Evolutionary conservation across 1,140 invertebrate genomes (phyloP), one percentile per base, ranked within the genome.

Genomic region (Panagrolaimus sp.): DNA sequence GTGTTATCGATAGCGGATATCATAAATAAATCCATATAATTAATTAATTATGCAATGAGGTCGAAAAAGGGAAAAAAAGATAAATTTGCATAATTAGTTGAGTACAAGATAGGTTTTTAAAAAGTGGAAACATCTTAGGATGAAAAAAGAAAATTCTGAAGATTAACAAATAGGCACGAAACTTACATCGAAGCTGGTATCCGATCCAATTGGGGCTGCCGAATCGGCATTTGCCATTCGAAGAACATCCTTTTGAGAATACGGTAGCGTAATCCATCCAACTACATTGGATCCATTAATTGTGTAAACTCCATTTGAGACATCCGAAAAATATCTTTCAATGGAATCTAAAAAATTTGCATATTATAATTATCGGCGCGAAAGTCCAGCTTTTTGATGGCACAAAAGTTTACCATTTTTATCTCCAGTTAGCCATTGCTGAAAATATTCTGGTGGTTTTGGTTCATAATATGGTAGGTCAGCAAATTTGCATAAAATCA

Each of bases 401-500:
- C 6, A 7, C 9, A 52, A 70, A 70, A 71, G 24, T 10, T 62
- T 63, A 73, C 74, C 74, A 74, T 24, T 15, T 26, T 68, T 26
- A 14, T 62, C 32, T 21, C 73, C 78, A 10, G 47, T 79, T 17
- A 79, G 63, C 78, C 78, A 79, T 55, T 79, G 58, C 38, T 68
- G 32, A 43, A 80, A 70, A 76, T 76, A 80, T n/a, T 83, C 70
- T 12, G 45, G 55, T 15, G 69, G 68, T 55, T 69, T 65, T 28
- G 78, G 78, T 58, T 80, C 78, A 55, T 71, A 81, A 5, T 69
- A 24, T 14, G 69, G 45, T 17, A 68, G 46, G 28, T 78, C 80
- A 12, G 65, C 68, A 62, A 83, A 82, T 70, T 80, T 80, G 76
- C 78, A 80, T 26, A 80, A 68, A 68, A 80, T 80, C 21, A 80